A percentile compares a stretch with the other conserved stretches of the same genome.
Evolutionary conservation across 1,140 invertebrate genomes (phyloP).

Genomic region (Lordiphosa stackelbergi): DNA sequence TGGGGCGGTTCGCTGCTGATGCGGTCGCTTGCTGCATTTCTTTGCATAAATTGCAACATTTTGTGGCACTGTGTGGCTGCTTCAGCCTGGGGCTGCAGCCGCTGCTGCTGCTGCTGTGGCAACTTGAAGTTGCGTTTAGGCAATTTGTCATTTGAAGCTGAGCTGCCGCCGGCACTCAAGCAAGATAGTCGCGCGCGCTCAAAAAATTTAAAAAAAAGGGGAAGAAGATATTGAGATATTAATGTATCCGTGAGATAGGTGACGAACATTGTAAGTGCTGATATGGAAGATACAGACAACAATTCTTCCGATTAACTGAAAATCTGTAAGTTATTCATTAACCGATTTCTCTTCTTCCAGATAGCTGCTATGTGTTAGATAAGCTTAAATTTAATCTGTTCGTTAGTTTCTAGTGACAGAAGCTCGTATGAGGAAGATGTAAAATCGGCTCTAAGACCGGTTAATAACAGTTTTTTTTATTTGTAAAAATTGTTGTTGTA

Average conservation of each 20-base stretch:
- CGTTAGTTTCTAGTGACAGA: too few species aligned
- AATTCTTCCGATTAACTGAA: too few species aligned
- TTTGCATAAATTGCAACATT: conserved; percentile 72
- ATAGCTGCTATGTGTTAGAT: too few species aligned
- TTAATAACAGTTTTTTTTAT: too few species aligned
- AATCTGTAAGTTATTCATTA: too few species aligned
- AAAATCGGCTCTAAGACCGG: too few species aligned
- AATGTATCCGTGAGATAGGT: conserved; percentile 33
- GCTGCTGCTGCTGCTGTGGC: conserved; percentile 16
- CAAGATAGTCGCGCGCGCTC: conserved; percentile 3
- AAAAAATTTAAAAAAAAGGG: conserved; percentile 1
- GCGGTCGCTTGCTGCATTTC: conserved; percentile 54
- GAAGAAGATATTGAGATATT: conserved; percentile 48
- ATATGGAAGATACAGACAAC: background rate
- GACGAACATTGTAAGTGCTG: background rate
- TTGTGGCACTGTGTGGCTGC: conserved; percentile 31
- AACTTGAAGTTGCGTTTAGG: conserved; percentile 58
- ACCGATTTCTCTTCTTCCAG: too few species aligned
- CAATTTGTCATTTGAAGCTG: conserved; percentile 65
- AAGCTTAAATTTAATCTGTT: too few species aligned
- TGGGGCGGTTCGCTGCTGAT: conserved; percentile 14
- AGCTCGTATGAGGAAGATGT: too few species aligned
- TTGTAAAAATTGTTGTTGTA: too few species aligned
- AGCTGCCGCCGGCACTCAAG: conserved; percentile 16
- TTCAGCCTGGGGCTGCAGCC: background rate